Percentiles rank a stretch among this genome's conserved stretches.
These are phyloP conservation scores for Cephalopachus bancanus DNA, from an alignment of 2,797 vertebrate species.

Conservation along the genomic window DNA sequence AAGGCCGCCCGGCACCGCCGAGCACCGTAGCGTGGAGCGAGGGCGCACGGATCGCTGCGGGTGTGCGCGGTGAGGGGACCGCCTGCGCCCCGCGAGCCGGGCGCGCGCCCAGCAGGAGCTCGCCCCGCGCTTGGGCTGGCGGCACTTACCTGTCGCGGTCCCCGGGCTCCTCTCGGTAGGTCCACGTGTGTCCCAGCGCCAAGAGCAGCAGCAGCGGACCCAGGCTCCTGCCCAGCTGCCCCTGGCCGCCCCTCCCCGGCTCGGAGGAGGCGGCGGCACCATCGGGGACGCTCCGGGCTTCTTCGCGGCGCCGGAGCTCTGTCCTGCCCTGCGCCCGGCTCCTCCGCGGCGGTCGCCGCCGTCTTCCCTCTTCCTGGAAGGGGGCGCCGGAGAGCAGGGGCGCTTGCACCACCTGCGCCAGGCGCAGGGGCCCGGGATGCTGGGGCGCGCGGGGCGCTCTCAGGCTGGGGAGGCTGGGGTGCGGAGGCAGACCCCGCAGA, in stretches of 20 bases:
- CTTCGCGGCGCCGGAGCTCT: conserved; percentile 65
- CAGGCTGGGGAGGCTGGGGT: not conserved
- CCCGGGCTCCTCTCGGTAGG: conserved; percentile 93
- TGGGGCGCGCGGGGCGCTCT: accelerated
- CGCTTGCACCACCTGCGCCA: conserved; percentile 76
- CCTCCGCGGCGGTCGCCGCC: conserved; percentile 41
- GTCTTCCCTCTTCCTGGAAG: conserved; percentile 72
- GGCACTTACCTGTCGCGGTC: conserved; percentile 92
- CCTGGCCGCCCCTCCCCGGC: conserved; percentile 81
- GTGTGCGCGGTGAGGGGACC: not conserved
- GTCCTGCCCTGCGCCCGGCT: not conserved
- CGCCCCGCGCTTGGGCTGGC: not conserved
- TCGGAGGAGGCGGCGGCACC: conserved; percentile 81
- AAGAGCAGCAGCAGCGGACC: conserved; percentile 88
- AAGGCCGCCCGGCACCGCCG: not conserved
- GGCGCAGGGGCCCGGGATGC: not conserved
- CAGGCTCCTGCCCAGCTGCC: conserved; percentile 85
- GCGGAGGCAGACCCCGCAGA: not conserved
- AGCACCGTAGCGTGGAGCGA: not conserved
- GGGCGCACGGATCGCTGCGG: not conserved
- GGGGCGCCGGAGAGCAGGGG: conserved; percentile 81
- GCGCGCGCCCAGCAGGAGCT: not conserved
- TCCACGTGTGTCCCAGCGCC: conserved; percentile 92
- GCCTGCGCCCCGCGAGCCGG: not conserved
- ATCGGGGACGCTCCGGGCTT: conserved; percentile 79